These are phyloP conservation scores for Tetranychus cinnabarinus DNA, from an alignment of 1,140 invertebrate species.

Conservation along the genomic window DNA sequence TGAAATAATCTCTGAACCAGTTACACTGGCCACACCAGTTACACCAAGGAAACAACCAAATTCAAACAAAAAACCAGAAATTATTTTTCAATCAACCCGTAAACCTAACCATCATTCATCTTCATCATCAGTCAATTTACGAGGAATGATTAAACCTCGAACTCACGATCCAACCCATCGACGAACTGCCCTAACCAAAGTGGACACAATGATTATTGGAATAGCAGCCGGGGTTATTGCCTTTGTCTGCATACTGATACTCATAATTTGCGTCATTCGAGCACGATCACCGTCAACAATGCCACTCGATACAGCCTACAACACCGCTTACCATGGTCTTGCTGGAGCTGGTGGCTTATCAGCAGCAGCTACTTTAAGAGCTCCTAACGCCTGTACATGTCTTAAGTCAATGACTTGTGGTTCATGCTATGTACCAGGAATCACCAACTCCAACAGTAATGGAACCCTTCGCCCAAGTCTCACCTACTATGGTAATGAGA, in stretches of 20 bases:
- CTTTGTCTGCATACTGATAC: conserved; percentile 61
- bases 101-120: background rate
- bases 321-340: background rate
- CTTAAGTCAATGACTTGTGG: background rate
- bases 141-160: background rate
- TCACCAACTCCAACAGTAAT: background rate
- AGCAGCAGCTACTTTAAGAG: background rate
- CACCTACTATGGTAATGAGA: background rate
- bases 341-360: background rate
- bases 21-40: too few species aligned
- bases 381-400: background rate
- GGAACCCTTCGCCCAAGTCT: background rate
- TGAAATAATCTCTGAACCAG: too few species aligned
- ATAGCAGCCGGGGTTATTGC: conserved; percentile 72
- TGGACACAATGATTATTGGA: conserved; percentile 70
- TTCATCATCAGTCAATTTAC: too few species aligned
- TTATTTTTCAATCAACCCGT: conserved; percentile 6
- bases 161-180: background rate
- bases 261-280: conserved; percentile 62
- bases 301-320: conserved; percentile 4
- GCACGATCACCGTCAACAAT: conserved; percentile 10
- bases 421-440: background rate
- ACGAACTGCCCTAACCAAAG: conserved; percentile 36
- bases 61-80: conserved; percentile 1
- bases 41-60: background rate